A percentile compares a stretch with the other conserved stretches of the same genome.
Conservation (phyloP, 2,888 invertebrate species). For the Eledona agricola region DNA sequence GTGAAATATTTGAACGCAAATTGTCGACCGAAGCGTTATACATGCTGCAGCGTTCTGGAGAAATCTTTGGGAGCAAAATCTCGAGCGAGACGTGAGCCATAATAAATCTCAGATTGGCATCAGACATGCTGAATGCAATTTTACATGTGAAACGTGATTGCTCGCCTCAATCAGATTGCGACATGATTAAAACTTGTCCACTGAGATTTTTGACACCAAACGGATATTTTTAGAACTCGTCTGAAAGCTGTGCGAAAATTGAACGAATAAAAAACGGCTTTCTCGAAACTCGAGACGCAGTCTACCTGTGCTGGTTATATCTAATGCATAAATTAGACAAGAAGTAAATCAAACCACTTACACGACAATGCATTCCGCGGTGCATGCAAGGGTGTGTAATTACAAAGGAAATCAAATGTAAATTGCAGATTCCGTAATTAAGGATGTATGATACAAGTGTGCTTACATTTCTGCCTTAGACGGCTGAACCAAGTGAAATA, state of each 20-base stretch:
- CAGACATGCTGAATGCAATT: slow-evolving; percentile 20
- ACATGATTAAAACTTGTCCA: slow-evolving; percentile 20
- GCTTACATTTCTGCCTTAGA: slow-evolving; percentile 37
- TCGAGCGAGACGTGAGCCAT: slow-evolving; percentile 1
- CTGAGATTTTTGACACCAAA: slow-evolving; percentile 14
- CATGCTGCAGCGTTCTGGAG: neutral
- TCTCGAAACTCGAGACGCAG: too few species aligned
- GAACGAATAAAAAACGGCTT: slow-evolving; percentile 9
- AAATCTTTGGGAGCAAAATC: too few species aligned
- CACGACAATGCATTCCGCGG: slow-evolving; percentile 22
- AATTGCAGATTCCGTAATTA: slow-evolving; percentile 48
- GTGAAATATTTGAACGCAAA: too few species aligned
- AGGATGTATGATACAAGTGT: slow-evolving; percentile 43
- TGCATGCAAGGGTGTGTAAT: slow-evolving; percentile 24
- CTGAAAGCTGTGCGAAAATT: slow-evolving; percentile 11
- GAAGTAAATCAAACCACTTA: slow-evolving; percentile 23
- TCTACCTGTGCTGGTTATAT: too few species aligned
- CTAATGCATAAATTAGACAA: slow-evolving; percentile 3
- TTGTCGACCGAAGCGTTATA: too few species aligned
- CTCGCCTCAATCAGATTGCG: slow-evolving; percentile 14
- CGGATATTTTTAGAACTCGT: slow-evolving; percentile 5
- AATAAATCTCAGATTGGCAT: slow-evolving; percentile 11
- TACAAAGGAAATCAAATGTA: slow-evolving; percentile 46
- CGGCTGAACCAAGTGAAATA: slow-evolving; percentile 44
- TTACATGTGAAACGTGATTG: slow-evolving; percentile 22